Evolutionary conservation across 2,888 invertebrate genomes (phyloP), one percentile per base, ranked within the genome.

Genomic region (Aporophyla lueneburgensis): DNA sequence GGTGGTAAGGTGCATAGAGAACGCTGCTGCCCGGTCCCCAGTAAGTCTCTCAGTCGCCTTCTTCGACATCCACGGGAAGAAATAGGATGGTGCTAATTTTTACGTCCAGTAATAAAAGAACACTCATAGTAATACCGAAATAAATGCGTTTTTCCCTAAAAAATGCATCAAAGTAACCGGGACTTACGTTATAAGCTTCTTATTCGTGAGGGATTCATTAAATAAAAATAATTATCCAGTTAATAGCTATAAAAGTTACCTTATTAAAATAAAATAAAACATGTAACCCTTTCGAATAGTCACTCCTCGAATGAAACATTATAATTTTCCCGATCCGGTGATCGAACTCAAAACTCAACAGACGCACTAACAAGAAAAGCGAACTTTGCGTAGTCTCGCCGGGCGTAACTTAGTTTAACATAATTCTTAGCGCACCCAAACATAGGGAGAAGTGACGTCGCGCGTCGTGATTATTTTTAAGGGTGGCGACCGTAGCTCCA

Each of bases 401-500:
- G 24, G 27, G 12, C 43, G 16, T 16, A 53, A n/a, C 27, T 46
- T 33, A 40, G 10, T n/a, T 5, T n/a, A 46, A 16, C n/a, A 33
- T n/a, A 43, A 63, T 40, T 67, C 33, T 16, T 51, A n/a, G 14
- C 33, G 5, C 6, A 66, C 51, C 51, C 10, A 21, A 67, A 24
- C n/a, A 5, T 5, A n/a, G 7, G 21, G 1, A 9, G 10, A 59
- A n/a, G 12, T 51, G n/a, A 33, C 12, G 24, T 12, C 21, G 2
- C 7, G 10, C 10, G 1, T n/a, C 5, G 43, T 43, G 40, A 40
- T 40, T 14, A 61, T 61, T 61, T 66, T 69, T 46, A 24, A 16
- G 14, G 21, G 16, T 19, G 14, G 1, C 51, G 56, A 53, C 33
- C 0, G 46, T 80, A 63, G 56, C 73, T 62, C 73, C 51, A 80